These are phyloP conservation scores for Bufo bufo DNA, from an alignment of 2,113 vertebrate genomes.

Conservation along the genomic window DNA sequence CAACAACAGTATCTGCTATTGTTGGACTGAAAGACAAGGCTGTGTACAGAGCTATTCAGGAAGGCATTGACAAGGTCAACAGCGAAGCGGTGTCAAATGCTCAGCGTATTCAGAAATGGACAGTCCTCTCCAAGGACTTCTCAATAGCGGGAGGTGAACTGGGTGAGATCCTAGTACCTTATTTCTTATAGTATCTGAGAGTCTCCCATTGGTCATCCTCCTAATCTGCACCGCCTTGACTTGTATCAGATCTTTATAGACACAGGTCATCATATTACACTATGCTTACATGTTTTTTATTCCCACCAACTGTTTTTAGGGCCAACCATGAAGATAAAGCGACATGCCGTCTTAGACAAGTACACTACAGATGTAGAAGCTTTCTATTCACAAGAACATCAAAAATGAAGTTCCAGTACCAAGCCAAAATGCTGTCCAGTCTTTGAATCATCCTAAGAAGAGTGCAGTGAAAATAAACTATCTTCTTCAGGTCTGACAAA, in stretches of 20 bases:
- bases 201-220: background rate
- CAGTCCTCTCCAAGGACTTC: constrained; percentile 80
- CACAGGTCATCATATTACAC: background rate
- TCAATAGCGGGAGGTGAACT: constrained; percentile 86
- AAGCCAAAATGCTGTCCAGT: background rate
- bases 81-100: constrained; percentile 74
- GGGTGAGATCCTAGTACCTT: constrained; percentile 69
- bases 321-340: constrained; percentile 86
- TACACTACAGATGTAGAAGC: constrained; percentile 76
- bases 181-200: background rate
- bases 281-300: background rate
- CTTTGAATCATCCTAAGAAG: background rate
- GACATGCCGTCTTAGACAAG: constrained; percentile 75
- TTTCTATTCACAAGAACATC: constrained; percentile 72
- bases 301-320: constrained; percentile 67
- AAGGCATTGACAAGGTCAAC: constrained; percentile 82
- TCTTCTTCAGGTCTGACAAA: background rate
- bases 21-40: constrained; percentile 70
- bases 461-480: background rate
- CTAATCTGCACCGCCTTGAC: background rate
- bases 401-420: background rate
- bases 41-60: constrained; percentile 76
- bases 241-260: background rate
- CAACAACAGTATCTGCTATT: constrained; percentile 79
- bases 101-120: constrained; percentile 85